phyloP scores from a whole-genome alignment of 2,113 vertebrate species.

The Tragelaphus strepsiceros region DNA sequence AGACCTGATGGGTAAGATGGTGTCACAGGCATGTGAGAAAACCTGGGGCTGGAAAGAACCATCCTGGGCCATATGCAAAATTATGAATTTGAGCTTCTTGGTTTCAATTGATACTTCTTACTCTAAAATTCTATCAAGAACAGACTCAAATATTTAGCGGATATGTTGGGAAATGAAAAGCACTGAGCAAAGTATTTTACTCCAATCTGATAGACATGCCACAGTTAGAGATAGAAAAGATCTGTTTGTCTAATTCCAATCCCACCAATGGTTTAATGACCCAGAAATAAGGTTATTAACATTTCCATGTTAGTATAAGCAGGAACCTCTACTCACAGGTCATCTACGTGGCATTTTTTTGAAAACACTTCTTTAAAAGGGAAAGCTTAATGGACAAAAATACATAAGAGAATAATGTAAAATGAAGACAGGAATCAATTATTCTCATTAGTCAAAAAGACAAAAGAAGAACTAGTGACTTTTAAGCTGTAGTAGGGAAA shows the following conservation, averaged over 20 bases:
- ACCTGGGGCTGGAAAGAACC: background rate
- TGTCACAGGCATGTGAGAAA: background rate
- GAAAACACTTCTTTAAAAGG: conserved; percentile 34
- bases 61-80: background rate
- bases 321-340: background rate
- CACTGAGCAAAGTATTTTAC: conserved; percentile 4
- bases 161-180: background rate
- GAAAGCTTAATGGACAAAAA: conserved; percentile 56
- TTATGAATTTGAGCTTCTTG: background rate
- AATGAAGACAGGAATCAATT: conserved; percentile 55
- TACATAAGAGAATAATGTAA: conserved; percentile 33
- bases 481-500: conserved; percentile 35
- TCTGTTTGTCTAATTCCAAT: conserved; percentile 36
- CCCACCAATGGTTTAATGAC: background rate
- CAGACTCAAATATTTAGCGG: background rate
- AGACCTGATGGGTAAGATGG: background rate
- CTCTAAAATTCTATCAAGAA: conserved; percentile 26
- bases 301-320: background rate
- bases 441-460: conserved; percentile 54
- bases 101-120: background rate
- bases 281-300: conserved; percentile 38
- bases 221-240: background rate
- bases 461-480: conserved; percentile 27
- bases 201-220: background rate
- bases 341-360: conserved; percentile 36